These are phyloP conservation scores for Diplolepis rosae DNA, from an alignment of 2,888 invertebrate genomes.

Conservation along the genomic window DNA sequence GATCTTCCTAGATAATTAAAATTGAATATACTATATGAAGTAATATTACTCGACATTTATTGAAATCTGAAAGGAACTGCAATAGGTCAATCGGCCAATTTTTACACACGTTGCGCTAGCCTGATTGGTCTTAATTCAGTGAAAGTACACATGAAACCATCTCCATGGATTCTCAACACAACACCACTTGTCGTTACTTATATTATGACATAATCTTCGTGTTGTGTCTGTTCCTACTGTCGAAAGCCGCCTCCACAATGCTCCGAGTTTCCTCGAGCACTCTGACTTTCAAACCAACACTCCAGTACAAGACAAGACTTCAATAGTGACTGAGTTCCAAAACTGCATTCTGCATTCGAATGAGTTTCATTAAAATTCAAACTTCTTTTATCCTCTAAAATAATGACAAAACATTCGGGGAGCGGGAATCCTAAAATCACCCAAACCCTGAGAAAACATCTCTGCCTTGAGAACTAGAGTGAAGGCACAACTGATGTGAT, in stretches of 20 bases:
- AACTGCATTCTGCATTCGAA: not conserved
- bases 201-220: conserved; percentile 55
- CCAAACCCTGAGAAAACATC: not conserved
- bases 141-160: conserved; percentile 64
- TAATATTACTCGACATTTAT: no score
- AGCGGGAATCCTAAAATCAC: not conserved
- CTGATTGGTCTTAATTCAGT: conserved; percentile 57
- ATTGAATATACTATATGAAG: no score
- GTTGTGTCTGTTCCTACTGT: conserved; percentile 59
- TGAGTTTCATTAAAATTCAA: not conserved
- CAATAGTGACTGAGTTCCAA: conserved; percentile 11
- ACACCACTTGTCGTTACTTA: conserved; percentile 36
- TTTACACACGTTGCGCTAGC: not conserved
- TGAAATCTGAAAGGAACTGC: not conserved
- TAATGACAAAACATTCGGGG: not conserved
- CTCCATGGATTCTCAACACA: conserved; percentile 55
- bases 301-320: conserved; percentile 60
- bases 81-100: not conserved
- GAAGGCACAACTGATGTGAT: not conserved
- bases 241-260: no score
- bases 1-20: no score
- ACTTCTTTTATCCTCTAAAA: not conserved
- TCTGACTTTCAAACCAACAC: conserved; percentile 71
- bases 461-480: not conserved
- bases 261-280: conserved; percentile 63